A percentile compares a stretch with the other conserved stretches of the same genome.
These are phyloP conservation scores for Anthoscopus minutus DNA, from an alignment of 2,113 vertebrate genomes.

Conservation along the genomic window DNA sequence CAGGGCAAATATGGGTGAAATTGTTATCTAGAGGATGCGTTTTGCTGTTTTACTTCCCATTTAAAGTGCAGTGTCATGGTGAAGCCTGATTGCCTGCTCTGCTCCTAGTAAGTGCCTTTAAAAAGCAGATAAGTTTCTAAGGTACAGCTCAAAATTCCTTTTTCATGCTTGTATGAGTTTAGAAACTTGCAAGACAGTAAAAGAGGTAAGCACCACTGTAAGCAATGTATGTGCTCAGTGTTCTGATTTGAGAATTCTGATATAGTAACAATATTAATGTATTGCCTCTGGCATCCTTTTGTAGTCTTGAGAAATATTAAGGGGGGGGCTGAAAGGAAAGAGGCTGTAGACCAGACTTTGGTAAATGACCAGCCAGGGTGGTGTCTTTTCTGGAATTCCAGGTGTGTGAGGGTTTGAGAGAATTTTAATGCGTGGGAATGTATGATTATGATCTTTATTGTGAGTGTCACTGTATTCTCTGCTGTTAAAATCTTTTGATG, in stretches of 20 bases:
- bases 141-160: neutral
- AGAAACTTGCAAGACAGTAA: neutral
- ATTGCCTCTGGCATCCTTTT: neutral
- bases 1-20: neutral
- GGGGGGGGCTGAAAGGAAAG: neutral
- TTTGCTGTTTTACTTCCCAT: constrained; percentile 32
- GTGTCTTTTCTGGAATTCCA: neutral
- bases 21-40: constrained; percentile 53
- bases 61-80: constrained; percentile 40
- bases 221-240: neutral
- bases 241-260: neutral
- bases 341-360: neutral
- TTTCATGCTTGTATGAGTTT: neutral
- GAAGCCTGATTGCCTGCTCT: constrained; percentile 2
- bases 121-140: neutral
- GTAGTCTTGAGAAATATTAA: neutral
- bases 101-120: neutral
- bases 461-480: neutral
- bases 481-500: neutral
- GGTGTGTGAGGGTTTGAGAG: neutral
- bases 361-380: neutral
- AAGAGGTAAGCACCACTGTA: neutral
- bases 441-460: neutral
- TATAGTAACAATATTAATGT: neutral
- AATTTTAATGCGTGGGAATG: neutral